Evolutionary conservation across 53 echinoderm and acorn worm genomes (phyloP).

Genomic region (Antedon mediterranea): DNA sequence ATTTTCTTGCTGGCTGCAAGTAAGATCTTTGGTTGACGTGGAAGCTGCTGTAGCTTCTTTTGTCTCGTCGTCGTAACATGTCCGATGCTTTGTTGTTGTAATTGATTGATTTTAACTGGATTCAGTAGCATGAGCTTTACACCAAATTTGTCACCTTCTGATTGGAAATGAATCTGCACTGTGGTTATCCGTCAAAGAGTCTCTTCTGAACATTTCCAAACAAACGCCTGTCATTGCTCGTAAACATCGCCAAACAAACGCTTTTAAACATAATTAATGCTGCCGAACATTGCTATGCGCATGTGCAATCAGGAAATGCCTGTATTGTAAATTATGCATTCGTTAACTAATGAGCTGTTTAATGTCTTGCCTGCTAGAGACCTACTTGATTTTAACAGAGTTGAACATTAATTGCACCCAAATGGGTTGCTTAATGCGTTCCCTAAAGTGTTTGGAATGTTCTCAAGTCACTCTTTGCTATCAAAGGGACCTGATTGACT

Average conservation of each 20-base stretch:
- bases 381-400: not conserved
- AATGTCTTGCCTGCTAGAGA: not conserved
- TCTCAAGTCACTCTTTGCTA: not conserved
- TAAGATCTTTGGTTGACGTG: not conserved
- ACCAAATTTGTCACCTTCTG: not conserved
- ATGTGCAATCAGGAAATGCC: no score
- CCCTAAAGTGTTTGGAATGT: not conserved
- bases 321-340: no score
- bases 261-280: no score
- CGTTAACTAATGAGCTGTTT: no score
- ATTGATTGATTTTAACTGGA: not conserved
- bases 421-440: not conserved
- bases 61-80: not conserved
- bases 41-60: not conserved
- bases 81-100: not conserved
- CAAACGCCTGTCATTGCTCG: not conserved
- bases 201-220: not conserved
- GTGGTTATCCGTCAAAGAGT: not conserved
- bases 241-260: no score
- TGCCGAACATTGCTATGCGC: no score
- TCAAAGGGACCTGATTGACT: not conserved
- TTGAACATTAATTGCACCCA: not conserved
- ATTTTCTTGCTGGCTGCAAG: not conserved
- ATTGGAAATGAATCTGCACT: not conserved
- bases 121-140: not conserved